Evolutionary conservation across 2,888 invertebrate genomes (phyloP), one percentile per base, ranked within the genome.

Genomic region (Acronicta aceris): DNA sequence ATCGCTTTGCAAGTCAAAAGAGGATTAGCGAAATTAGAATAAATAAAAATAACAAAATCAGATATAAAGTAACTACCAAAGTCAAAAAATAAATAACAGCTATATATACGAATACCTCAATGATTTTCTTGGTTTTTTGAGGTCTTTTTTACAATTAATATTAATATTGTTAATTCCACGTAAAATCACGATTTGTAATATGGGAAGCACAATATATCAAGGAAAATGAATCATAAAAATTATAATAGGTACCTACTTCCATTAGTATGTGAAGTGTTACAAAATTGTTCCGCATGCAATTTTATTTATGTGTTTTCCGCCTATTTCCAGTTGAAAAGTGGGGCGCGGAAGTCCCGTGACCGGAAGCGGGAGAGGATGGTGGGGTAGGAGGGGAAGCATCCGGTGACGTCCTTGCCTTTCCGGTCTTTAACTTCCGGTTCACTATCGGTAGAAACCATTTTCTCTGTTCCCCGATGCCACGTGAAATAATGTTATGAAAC

Each of bases 401-500:
- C 89, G 85, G 83, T 69, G 70, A 81, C 78, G 79, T 85, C 83
- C 83, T 81, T 81, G 78, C 81, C 80, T 84, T 88, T 89, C 90
- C 89, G 86, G 86, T 58, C 76, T 82, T 78, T 79, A 74, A 76
- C 81, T 85, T 90, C 88, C 89, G 83, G 76, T 81, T 69, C 60
- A 71, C 78, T 86, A 86, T 86, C 86, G 71, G 72, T 54, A 21
- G 21, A 4, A 21, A 67, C 68, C 65, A 83, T 81, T 83, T 82
- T 81, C 80, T 80, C 71, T 66, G 56, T 67, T 50, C 21, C 51
- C 8, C 45, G 30, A 38, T 57, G 15, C 25, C 42, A 52, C 46
- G n/a, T 43, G 50, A 62, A 55, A 64, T 59, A 9, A 52, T 45
- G 33, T 17, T 56, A 46, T 47, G 33, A 45, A 17, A 60, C 8